These are phyloP conservation scores for Epizoanthus rinbou DNA, from an alignment of 92 coral and sea anemone species.

Conservation along the genomic window DNA sequence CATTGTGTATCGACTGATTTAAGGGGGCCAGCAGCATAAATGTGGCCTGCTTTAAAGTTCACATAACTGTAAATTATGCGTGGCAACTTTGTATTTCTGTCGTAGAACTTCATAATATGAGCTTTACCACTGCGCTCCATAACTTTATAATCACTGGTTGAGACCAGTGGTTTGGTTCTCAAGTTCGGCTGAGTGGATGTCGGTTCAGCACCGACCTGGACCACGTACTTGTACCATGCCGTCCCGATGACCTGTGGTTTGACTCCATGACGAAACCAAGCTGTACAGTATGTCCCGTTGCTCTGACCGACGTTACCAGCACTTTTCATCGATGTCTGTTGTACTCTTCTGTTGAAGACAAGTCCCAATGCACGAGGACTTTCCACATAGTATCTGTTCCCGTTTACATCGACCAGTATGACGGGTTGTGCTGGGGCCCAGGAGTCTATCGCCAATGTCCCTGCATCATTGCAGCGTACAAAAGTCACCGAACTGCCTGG, in stretches of 20 bases:
- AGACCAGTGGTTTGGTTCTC: neutral
- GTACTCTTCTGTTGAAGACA: slow-evolving; percentile 20
- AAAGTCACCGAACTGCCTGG: neutral
- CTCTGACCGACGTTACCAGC: slow-evolving; percentile 16
- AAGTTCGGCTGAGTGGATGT: neutral
- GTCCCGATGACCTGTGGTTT: slow-evolving; percentile 12
- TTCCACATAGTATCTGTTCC: slow-evolving; percentile 24
- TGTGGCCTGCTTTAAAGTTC: slow-evolving; percentile 30
- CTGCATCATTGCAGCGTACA: slow-evolving; percentile 33
- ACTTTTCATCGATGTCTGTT: slow-evolving; percentile 18
- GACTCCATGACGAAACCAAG: slow-evolving; percentile 32
- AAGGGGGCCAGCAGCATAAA: slow-evolving; percentile 15
- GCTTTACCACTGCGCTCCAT: slow-evolving; percentile 13
- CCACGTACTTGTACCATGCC: neutral
- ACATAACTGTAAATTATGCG: slow-evolving; percentile 16
- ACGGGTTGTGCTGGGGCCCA: slow-evolving; percentile 16
- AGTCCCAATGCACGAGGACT: slow-evolving; percentile 16
- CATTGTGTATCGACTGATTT: slow-evolving; percentile 15
- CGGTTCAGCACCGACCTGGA: slow-evolving; percentile 30
- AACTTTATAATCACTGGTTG: neutral
- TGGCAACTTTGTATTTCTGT: slow-evolving; percentile 9
- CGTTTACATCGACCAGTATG: slow-evolving; percentile 29
- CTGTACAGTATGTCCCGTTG: slow-evolving; percentile 23
- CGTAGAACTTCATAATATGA: slow-evolving; percentile 5
- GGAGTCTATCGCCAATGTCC: slow-evolving; percentile 2